Conservation (phyloP, 1,140 invertebrate genomes). For the Anoplophora glabripennis region DNA sequence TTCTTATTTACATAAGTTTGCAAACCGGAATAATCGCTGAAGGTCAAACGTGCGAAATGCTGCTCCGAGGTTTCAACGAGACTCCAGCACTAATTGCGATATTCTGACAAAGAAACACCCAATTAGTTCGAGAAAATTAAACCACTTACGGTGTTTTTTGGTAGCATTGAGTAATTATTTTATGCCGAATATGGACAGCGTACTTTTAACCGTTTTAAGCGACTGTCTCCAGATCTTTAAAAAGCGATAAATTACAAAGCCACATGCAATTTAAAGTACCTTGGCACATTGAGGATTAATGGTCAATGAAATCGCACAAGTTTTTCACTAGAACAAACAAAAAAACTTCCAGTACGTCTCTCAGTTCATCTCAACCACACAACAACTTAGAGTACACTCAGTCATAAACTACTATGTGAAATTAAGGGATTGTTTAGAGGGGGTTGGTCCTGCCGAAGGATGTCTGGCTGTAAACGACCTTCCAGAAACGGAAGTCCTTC, state of each 20-base stretch:
- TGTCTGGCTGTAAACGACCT: slow-evolving; percentile 22
- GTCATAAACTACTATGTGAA: background rate
- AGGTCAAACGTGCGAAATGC: slow-evolving; percentile 21
- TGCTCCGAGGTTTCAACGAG: no score
- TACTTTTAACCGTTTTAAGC: slow-evolving; percentile 6
- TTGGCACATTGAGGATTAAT: background rate
- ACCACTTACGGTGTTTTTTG: slow-evolving; percentile 19
- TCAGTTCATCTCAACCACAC: background rate
- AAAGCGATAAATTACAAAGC: background rate
- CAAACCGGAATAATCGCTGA: slow-evolving; percentile 27
- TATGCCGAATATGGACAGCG: slow-evolving; percentile 14
- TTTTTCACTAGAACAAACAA: background rate
- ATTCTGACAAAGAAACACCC: slow-evolving; percentile 20
- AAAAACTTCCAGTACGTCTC: background rate
- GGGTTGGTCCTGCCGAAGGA: slow-evolving; percentile 2
- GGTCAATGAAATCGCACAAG: background rate
- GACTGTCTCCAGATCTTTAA: no score
- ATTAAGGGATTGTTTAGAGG: slow-evolving; percentile 2
- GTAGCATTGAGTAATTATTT: slow-evolving; percentile 14
- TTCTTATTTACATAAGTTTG: slow-evolving; percentile 21
- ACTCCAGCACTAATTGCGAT: no score
- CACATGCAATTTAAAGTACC: slow-evolving; percentile 1
- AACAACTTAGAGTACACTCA: slow-evolving; percentile 7
- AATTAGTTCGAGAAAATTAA: slow-evolving; percentile 24
- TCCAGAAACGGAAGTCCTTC: slow-evolving; percentile 36